These are phyloP conservation scores for Cephus cinctus DNA, from an alignment of 1,140 invertebrate species.

Conservation along the genomic window DNA sequence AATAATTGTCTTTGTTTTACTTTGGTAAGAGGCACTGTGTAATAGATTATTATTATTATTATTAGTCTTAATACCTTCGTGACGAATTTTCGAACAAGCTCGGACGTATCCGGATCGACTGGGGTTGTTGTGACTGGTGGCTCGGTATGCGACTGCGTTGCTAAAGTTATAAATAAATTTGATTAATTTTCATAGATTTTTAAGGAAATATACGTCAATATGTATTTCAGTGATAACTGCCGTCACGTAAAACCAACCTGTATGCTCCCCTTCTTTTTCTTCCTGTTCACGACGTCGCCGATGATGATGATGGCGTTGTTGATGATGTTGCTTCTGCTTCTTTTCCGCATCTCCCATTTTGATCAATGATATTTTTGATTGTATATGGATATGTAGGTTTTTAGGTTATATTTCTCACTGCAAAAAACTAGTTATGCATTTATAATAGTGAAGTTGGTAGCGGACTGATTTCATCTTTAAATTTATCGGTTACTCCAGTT, in stretches of 20 bases:
- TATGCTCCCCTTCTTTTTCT: no score
- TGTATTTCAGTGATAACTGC: background rate
- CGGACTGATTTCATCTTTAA: no score
- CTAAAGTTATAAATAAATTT: background rate
- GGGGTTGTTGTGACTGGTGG: no score
- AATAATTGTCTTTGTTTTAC: background rate
- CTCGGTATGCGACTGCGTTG: background rate
- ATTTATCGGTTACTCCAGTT: no score
- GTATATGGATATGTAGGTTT: no score
- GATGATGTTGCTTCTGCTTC: background rate
- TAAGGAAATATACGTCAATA: background rate
- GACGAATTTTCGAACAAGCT: background rate
- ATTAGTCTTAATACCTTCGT: background rate
- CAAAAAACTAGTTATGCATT: no score
- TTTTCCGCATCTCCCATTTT: background rate
- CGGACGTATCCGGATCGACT: no score
- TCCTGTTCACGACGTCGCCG: background rate
- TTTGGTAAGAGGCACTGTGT: background rate
- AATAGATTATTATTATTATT: background rate
- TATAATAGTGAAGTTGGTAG: no score
- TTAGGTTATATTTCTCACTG: no score
- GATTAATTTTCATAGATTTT: background rate
- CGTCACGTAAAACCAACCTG: no score
- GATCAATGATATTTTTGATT: no score
- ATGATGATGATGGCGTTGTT: background rate